Evolutionary conservation across 2,888 invertebrate genomes (phyloP).

Genomic region (Phengaris alcon): DNA sequence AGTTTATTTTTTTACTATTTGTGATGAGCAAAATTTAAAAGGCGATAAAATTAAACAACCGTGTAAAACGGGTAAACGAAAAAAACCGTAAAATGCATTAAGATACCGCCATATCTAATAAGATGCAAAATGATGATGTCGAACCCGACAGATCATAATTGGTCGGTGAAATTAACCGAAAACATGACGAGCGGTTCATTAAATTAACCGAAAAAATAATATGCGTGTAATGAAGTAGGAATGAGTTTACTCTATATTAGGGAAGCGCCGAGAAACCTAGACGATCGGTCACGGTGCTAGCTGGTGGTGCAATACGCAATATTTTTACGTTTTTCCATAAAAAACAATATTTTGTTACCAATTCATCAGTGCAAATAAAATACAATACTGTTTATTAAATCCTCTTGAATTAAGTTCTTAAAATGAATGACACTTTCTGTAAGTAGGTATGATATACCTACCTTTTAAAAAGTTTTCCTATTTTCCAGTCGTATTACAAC

Average conservation of each 20-base stretch:
- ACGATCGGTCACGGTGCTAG: conserved; percentile 30
- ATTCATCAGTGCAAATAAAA: not conserved
- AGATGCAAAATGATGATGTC: conserved; percentile 28
- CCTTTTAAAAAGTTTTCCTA: no score
- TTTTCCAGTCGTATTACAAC: no score
- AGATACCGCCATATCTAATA: conserved; percentile 21
- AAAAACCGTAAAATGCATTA: conserved; percentile 27
- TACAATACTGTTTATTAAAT: no score
- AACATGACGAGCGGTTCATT: conserved; percentile 22
- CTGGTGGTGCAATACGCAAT: not conserved
- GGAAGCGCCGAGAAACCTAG: conserved; percentile 32
- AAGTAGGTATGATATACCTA: no score
- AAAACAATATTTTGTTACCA: not conserved
- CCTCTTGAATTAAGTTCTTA: no score
- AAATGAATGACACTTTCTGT: no score
- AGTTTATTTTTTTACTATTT: not conserved
- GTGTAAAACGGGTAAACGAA: conserved; percentile 22
- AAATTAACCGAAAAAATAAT: conserved; percentile 35
- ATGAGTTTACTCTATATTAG: conserved; percentile 44
- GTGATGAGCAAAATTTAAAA: conserved; percentile 13
- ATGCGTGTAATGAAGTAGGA: conserved; percentile 40
- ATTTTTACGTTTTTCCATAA: not conserved
- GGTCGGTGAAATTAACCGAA: conserved; percentile 24
- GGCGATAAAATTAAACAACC: conserved; percentile 25
- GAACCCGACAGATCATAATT: conserved; percentile 20